These are phyloP conservation scores for Drosophila tropicalis DNA, from an alignment of 1,140 invertebrate genomes.

Conservation along the genomic window DNA sequence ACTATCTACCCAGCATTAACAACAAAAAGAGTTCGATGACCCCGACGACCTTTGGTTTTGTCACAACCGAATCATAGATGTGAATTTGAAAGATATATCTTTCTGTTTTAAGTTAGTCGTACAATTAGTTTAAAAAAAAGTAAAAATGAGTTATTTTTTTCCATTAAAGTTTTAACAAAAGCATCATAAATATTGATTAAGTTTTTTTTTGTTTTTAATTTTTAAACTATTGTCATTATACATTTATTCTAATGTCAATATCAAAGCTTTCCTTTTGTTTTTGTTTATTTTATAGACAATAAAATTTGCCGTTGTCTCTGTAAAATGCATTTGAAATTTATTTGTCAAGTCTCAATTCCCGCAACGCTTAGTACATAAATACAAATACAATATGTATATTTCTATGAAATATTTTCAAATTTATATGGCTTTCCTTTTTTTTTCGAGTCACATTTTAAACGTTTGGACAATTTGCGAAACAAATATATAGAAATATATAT, in stretches of 20 bases:
- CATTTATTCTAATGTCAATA: not conserved
- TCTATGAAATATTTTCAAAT: slow-evolving; percentile 17
- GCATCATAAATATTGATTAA: too few relatives aligned
- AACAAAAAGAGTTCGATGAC: too few relatives aligned
- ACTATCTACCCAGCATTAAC: too few relatives aligned
- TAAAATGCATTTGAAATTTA: slow-evolving; percentile 10
- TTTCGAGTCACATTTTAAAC: slow-evolving; percentile 9
- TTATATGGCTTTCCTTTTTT: not conserved
- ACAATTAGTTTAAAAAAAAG: too few relatives aligned
- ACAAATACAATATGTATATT: not conserved
- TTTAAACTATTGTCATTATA: too few relatives aligned
- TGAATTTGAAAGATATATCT: too few relatives aligned
- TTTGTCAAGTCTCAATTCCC: slow-evolving; percentile 38
- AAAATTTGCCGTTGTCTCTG: not conserved
- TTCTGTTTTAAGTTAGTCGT: too few relatives aligned
- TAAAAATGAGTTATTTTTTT: too few relatives aligned
- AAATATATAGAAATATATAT: slow-evolving; percentile 23
- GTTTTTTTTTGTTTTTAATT: too few relatives aligned
- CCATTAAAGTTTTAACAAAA: too few relatives aligned
- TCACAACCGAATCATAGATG: too few relatives aligned
- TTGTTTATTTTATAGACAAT: not conserved
- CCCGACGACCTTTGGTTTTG: too few relatives aligned
- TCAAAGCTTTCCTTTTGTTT: not conserved
- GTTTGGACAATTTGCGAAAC: slow-evolving; percentile 47
- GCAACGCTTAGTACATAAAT: not conserved